A percentile compares a stretch with the other conserved stretches of the same genome.
Evolutionary conservation across 2,888 invertebrate species (phyloP).

Genomic region (Cantharis flavilabris): DNA sequence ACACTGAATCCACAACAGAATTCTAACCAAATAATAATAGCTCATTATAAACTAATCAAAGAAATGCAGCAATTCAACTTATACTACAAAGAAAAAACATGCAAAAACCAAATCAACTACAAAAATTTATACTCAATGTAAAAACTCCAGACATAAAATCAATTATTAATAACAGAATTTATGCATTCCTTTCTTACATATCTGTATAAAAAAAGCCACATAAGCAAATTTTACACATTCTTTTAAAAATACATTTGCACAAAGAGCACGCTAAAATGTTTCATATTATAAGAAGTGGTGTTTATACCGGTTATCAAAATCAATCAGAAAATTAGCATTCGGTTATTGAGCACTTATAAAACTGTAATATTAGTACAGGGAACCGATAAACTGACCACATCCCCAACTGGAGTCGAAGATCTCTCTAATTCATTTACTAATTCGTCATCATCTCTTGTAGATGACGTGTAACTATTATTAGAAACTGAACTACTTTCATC

Average conservation of each 20-base stretch:
- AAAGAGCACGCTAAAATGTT: background rate
- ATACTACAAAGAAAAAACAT: background rate
- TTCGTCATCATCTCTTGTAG: constrained; percentile 7
- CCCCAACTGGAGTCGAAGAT: constrained; percentile 29
- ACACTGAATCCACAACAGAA: constrained; percentile 63
- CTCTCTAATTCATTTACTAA: constrained; percentile 24
- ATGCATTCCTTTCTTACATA: background rate
- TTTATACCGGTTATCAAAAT: background rate
- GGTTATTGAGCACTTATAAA: background rate
- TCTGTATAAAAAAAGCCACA: background rate
- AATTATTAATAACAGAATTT: background rate
- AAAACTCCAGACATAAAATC: background rate
- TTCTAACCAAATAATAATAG: constrained; percentile 50
- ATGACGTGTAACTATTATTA: constrained; percentile 8
- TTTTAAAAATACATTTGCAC: background rate
- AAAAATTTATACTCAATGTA: background rate
- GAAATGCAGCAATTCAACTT: background rate
- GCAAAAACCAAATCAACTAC: background rate
- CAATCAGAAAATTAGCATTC: background rate
- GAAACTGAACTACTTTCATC: constrained; percentile 26
- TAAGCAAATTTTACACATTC: background rate
- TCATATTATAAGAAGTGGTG: background rate
- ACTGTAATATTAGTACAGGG: constrained; percentile 4
- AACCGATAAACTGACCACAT: constrained; percentile 46
- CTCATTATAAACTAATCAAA: background rate